Evolutionary conservation across 2,888 invertebrate species (phyloP), one percentile per base, ranked within the genome.

Genomic region (Steinernema scapterisci): DNA sequence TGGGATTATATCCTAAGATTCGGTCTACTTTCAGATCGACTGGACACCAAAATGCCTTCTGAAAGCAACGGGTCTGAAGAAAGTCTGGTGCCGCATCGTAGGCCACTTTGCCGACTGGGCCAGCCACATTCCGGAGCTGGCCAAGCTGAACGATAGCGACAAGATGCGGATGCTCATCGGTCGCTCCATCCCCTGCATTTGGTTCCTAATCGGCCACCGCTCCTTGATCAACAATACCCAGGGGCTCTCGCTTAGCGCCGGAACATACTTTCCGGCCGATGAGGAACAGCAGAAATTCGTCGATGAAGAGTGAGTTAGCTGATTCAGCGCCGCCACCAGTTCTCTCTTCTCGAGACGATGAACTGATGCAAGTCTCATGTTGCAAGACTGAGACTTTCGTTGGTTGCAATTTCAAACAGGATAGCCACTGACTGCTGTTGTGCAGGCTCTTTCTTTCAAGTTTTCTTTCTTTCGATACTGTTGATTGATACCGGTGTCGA

Each of bases 31-130:
- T 44, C 31, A 74, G 74, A 23, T 74, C 51, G 56, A 74, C 71
- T 74, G 74, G 74, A 70, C 74, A 23, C 70, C 74, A 21, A 56
- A 46, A 25, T 23, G 27, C 23, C 38, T 74, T 23, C 70, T 74
- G 13, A 21, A 27, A 25, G 70, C 70, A n/a, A 21, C 31, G 11
- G 51, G 51, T 16, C 44, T 76, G 45, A 76, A 76, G 48, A 43
- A 70, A 19, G 48, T 75, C 31, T 76, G 76, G 76, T 76, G 76
- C 45, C 72, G 74, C 43, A 74, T 70, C 23, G 56, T 56, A 1
- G 43, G 52, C 1, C 31, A 51, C 43, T 76, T 71, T 44, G 54
- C 71, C 21, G 76, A 76, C 43, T 76, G 76, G 76, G 72, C 51
- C 13, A 31, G 44, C 7, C 76, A 76, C 56, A 46, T 77, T n/a